These are phyloP conservation scores for Indicator maculatus DNA, from an alignment of 2,113 vertebrate genomes.

Conservation along the genomic window DNA sequence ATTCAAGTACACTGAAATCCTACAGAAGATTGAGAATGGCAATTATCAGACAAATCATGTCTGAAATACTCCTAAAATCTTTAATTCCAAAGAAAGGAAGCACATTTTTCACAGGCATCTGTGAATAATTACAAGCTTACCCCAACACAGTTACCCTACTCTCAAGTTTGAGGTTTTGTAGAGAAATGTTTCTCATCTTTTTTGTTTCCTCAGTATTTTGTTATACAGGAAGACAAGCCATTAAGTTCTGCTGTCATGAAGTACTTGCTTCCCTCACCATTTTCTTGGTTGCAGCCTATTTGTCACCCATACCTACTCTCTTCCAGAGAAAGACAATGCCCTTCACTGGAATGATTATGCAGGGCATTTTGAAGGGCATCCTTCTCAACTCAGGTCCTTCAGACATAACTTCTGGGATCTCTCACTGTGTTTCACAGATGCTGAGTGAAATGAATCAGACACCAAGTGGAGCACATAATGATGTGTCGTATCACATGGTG, in stretches of 20 bases:
- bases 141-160: fast-evolving
- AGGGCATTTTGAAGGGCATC: background rate
- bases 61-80: background rate
- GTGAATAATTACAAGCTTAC: background rate
- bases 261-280: background rate
- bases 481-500: background rate
- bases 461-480: background rate
- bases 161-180: background rate
- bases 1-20: background rate
- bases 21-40: background rate
- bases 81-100: background rate
- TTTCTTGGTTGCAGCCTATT: background rate
- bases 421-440: background rate
- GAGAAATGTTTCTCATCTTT: background rate
- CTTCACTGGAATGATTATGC: background rate
- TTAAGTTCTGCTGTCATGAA: background rate
- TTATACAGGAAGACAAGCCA: background rate
- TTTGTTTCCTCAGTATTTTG: background rate
- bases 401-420: background rate
- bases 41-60: background rate
- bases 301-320: background rate
- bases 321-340: background rate
- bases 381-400: background rate
- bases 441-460: background rate
- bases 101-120: background rate